phyloP scores from a whole-genome alignment of 1,140 invertebrate species.

The Prorops nasuta region DNA sequence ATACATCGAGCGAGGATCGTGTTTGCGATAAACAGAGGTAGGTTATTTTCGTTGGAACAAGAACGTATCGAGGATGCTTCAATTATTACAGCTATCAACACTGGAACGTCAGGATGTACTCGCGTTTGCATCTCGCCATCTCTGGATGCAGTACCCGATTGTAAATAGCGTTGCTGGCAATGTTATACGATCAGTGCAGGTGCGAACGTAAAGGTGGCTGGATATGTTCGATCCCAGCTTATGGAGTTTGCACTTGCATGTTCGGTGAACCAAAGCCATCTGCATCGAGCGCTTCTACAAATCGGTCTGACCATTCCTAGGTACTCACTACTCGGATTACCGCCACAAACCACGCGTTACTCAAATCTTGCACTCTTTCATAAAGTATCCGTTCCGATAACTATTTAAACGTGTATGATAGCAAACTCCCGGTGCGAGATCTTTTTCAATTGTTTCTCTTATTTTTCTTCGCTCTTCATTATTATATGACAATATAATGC shows the following conservation, averaged over 20 bases:
- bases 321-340: neutral
- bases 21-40: no score
- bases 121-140: neutral
- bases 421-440: no score
- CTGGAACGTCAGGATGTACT: conserved; percentile 11
- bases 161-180: conserved; percentile 15
- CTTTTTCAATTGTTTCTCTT: no score
- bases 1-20: no score
- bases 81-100: conserved; percentile 20
- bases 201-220: conserved; percentile 18
- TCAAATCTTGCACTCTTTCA: no score
- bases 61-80: conserved; percentile 7
- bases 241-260: conserved; percentile 17
- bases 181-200: conserved; percentile 22
- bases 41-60: no score
- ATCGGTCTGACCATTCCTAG: neutral
- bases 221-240: conserved; percentile 8
- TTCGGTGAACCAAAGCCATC: conserved; percentile 2
- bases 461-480: no score
- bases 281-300: neutral
- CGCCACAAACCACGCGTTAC: no score
- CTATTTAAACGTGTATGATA: no score
- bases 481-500: no score
- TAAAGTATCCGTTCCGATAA: no score
- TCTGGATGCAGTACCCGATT: conserved; percentile 5